Conservation (phyloP, 2,888 invertebrate genomes). For the Dynastes hyllus region DNA sequence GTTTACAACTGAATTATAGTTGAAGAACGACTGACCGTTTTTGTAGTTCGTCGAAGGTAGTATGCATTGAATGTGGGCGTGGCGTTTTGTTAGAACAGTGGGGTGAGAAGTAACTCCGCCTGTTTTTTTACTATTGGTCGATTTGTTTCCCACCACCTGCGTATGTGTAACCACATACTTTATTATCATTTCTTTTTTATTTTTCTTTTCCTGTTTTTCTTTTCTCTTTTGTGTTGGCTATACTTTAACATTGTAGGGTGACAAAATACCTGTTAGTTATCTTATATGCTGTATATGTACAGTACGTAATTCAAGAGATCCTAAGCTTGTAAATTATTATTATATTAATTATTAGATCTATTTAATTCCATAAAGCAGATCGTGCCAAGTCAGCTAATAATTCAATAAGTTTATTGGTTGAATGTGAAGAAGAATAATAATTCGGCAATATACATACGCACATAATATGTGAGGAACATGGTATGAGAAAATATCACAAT, state of each 20-base stretch:
- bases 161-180: constrained; percentile 61
- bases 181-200: constrained; percentile 52
- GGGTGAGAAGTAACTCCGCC: constrained; percentile 63
- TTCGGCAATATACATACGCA: background rate
- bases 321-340: constrained; percentile 27
- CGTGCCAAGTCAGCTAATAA: constrained; percentile 13
- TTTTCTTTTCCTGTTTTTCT: constrained; percentile 55
- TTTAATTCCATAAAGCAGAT: constrained; percentile 16
- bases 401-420: background rate
- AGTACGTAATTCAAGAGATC: constrained; percentile 14
- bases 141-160: constrained; percentile 60
- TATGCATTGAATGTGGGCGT: constrained; percentile 52
- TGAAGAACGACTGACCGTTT: constrained; percentile 62
- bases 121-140: constrained; percentile 67
- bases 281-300: constrained; percentile 10
- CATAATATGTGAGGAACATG: background rate
- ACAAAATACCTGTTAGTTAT: constrained; percentile 56
- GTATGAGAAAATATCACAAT: constrained; percentile 17
- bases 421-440: background rate
- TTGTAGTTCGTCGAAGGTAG: constrained; percentile 55
- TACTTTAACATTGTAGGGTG: constrained; percentile 41
- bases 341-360: constrained; percentile 31
- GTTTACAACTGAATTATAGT: constrained; percentile 54
- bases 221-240: constrained; percentile 49
- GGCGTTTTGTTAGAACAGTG: constrained; percentile 58